phyloP scores from a whole-genome alignment of 1,140 invertebrate genomes.

The Tetramorium simillimum region DNA sequence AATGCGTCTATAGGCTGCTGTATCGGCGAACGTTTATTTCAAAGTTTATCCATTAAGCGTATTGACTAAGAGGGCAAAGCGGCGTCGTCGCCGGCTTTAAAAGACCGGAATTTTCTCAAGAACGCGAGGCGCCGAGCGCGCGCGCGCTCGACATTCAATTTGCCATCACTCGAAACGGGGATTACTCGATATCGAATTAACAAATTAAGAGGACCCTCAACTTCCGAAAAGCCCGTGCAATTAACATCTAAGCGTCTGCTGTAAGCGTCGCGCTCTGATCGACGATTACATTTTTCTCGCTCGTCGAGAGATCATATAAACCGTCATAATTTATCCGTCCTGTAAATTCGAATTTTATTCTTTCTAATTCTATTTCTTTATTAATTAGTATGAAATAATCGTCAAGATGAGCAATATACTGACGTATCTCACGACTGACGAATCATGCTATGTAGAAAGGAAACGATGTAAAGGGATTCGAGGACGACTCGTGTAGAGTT shows the following conservation, averaged over 20 bases:
- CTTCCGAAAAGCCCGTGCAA: neutral
- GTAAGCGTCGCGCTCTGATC: too few species aligned
- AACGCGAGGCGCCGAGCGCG: neutral
- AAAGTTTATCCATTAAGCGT: constrained; percentile 63
- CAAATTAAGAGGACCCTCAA: neutral
- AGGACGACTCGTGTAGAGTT: constrained; percentile 2
- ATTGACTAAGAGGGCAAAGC: constrained; percentile 51
- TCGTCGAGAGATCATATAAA: neutral
- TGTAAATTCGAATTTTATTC: neutral
- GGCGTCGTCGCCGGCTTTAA: constrained; percentile 37
- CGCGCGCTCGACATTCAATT: constrained; percentile 33
- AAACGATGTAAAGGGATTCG: neutral
- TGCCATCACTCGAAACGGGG: constrained; percentile 32
- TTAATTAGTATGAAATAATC: neutral
- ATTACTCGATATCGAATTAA: constrained; percentile 36
- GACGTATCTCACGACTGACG: neutral
- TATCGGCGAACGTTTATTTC: constrained; percentile 59
- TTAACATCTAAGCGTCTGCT: neutral
- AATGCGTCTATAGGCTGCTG: constrained; percentile 45
- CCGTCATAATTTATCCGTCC: neutral
- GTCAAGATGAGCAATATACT: neutral
- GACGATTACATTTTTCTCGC: neutral
- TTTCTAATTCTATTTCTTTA: neutral
- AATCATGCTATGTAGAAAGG: neutral
- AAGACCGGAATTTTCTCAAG: constrained; percentile 51